Base-by-base conservation (phyloP, 2,113 vertebrate species). In the Oryzias woworae region DNA sequence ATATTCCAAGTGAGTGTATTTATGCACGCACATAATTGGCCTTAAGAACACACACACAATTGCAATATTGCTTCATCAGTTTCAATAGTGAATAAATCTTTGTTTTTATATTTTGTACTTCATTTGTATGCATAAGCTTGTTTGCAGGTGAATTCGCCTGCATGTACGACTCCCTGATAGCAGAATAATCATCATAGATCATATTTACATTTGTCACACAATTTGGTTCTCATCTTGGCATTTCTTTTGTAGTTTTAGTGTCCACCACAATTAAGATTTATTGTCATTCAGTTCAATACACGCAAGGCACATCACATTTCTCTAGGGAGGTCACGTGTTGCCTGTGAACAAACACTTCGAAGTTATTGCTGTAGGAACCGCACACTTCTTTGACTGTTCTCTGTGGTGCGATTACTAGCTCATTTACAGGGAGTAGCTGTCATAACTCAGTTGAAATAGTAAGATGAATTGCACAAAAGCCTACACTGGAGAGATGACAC, bases 121-220 rank as follows among this genome's bases (percentile, higher is more conserved):
- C 80, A 86, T 90, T 85, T 86, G 67, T 87, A 87, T 90, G 83
- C 83, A 88, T 87, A 82, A 87, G 76, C 80, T 80, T 76, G 60
- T 55, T 70, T 73, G 59, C 83, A 85, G 71, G 71, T 86, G 75
- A 80, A 83, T 78, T 78, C 72, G 67, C 69, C 55, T 71, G 58
- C 41, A 60, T 72, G 74, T 80, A 72, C 51, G 57, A 58, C 63
- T 63, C 50, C 61, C 75, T 80, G 75, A 73, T 81, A 83, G 84
- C 71, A 36, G 66, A 44, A 45, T 77, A 85, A 87, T 89, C 74
- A 83, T 58, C 78, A 89, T 90, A 88, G 86, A 90, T 90, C 89
- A 77, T 65, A 88, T 87, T 81, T 86, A 83, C 80, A 82, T 87
- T 85, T 84, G 78, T 84, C 80, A 85, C 79, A 60, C 78, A 75